A percentile compares a stretch with the other conserved stretches of the same genome.
Conservation (phyloP, 2,888 invertebrate genomes). For the Tetropium fuscum region DNA sequence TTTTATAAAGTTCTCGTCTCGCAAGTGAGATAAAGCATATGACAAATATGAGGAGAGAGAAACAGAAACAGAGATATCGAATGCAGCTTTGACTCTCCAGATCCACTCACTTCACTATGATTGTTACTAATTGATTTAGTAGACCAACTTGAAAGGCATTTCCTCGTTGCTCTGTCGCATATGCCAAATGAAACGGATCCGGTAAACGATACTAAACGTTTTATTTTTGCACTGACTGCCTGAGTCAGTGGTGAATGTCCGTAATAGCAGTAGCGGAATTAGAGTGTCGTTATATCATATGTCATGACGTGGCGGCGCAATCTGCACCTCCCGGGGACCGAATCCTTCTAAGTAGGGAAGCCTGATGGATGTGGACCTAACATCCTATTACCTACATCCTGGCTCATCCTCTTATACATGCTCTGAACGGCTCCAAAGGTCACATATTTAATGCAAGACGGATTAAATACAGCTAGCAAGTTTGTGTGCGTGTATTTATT, state of each 20-base stretch:
- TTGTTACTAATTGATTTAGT: too few relatives aligned
- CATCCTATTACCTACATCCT: slow-evolving; percentile 64
- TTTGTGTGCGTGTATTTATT: too few relatives aligned
- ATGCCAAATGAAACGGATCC: neutral
- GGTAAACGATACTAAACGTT: slow-evolving; percentile 13
- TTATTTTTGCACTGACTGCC: neutral
- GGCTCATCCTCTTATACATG: slow-evolving; percentile 60
- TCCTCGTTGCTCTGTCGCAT: too few relatives aligned
- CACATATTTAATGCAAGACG: slow-evolving; percentile 26
- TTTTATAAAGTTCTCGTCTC: too few relatives aligned
- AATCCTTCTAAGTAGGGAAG: slow-evolving; percentile 61
- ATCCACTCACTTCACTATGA: too few relatives aligned
- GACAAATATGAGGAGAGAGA: too few relatives aligned
- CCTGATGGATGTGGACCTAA: slow-evolving; percentile 60
- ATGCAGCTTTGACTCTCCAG: too few relatives aligned
- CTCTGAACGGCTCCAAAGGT: slow-evolving; percentile 45
- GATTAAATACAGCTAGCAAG: slow-evolving; percentile 13
- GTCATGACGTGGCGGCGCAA: slow-evolving; percentile 14
- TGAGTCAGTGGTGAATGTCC: neutral
- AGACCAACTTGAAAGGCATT: too few relatives aligned
- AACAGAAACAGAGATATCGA: too few relatives aligned
- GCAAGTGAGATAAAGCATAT: too few relatives aligned
- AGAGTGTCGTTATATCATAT: slow-evolving; percentile 20
- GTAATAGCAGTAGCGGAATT: slow-evolving; percentile 6
- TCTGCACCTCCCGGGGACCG: slow-evolving; percentile 32